phyloP scores from a whole-genome alignment of 2,797 vertebrate genomes.

The Odontamblyopus rebecca region DNA sequence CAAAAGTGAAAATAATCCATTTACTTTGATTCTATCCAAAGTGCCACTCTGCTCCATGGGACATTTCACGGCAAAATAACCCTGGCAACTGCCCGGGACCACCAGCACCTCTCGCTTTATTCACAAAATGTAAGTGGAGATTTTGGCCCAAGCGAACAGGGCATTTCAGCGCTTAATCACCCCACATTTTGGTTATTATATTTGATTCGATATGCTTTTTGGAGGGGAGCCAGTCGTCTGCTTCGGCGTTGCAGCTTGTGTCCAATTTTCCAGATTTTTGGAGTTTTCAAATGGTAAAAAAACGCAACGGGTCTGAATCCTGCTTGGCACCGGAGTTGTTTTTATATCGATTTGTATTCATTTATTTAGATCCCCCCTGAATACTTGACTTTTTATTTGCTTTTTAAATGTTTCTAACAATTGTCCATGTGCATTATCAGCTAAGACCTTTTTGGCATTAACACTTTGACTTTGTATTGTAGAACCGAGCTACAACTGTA shows the following conservation, averaged over 20 bases:
- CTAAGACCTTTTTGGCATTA: neutral
- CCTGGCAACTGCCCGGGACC: neutral
- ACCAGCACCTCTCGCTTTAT: neutral
- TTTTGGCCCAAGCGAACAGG: neutral
- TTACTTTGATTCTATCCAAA: constrained; percentile 3
- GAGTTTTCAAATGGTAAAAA: neutral
- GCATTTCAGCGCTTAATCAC: neutral
- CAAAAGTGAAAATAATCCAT: constrained; percentile 8
- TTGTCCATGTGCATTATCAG: neutral
- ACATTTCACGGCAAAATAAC: neutral
- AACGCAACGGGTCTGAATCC: neutral
- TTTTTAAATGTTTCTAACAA: neutral
- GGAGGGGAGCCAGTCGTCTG: neutral
- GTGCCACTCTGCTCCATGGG: neutral
- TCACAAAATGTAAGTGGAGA: neutral
- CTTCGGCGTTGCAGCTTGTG: neutral
- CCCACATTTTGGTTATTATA: neutral
- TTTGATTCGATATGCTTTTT: neutral
- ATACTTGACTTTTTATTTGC: neutral
- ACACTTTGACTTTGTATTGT: neutral
- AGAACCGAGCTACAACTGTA: no score
- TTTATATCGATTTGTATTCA: neutral
- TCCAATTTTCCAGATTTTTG: no score
- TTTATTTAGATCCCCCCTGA: no score
- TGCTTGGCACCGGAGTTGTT: neutral